Percentiles rank a stretch among this genome's conserved stretches.
These are phyloP conservation scores for Smithornis capensis DNA, from an alignment of 2,113 vertebrate species.

Conservation along the genomic window DNA sequence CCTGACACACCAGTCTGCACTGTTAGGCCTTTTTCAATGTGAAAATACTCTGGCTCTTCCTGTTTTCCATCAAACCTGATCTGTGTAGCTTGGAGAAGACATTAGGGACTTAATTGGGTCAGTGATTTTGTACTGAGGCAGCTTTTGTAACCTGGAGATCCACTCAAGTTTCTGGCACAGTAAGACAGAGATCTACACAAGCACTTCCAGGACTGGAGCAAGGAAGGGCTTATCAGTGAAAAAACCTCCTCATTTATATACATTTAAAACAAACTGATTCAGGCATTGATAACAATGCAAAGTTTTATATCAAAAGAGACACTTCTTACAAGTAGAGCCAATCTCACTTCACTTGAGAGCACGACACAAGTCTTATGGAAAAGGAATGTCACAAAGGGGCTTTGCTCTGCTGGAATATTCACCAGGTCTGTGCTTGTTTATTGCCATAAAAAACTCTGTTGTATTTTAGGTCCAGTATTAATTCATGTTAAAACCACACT, in stretches of 20 bases:
- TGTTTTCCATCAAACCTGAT: not conserved
- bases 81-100: not conserved
- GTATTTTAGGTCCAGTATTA: not conserved
- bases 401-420: not conserved
- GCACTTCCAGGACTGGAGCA: not conserved
- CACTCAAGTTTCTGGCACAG: not conserved
- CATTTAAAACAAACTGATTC: not conserved
- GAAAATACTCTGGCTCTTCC: not conserved
- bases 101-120: not conserved
- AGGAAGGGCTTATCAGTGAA: not conserved
- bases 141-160: not conserved
- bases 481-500: not conserved
- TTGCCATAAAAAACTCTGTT: not conserved
- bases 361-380: not conserved
- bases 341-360: not conserved
- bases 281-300: not conserved
- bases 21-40: not conserved
- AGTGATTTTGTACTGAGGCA: not conserved
- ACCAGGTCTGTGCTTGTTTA: not conserved
- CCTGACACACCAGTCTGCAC: not conserved
- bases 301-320: not conserved
- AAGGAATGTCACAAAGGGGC: not conserved
- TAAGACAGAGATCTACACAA: fast-evolving
- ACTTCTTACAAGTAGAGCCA: not conserved
- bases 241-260: not conserved